These are phyloP conservation scores for Acanthiza pusilla DNA, from an alignment of 2,797 vertebrate species.

Conservation along the genomic window DNA sequence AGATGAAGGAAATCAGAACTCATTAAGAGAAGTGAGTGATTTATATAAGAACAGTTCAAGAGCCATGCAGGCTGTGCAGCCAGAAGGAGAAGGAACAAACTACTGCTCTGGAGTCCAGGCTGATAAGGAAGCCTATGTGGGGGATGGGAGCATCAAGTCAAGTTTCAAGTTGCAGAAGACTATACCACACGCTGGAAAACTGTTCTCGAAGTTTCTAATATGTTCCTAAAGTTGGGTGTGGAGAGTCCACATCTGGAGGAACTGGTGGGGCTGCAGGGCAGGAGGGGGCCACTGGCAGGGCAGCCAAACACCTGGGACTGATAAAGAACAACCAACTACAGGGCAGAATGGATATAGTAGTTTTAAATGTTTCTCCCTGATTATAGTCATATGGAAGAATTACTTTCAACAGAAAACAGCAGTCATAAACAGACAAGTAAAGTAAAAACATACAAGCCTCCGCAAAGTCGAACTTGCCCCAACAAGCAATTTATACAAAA, in stretches of 20 bases:
- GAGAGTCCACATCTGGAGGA: background rate
- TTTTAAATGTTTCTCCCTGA: background rate
- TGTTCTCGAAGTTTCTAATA: background rate
- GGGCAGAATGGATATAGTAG: background rate
- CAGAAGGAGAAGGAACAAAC: background rate
- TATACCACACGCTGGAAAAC: background rate
- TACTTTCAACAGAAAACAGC: background rate
- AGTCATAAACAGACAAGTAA: background rate
- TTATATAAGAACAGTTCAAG: background rate
- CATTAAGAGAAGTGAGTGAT: background rate
- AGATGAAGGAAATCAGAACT: background rate
- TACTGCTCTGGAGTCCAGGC: background rate
- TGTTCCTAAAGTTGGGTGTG: background rate
- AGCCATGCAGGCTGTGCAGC: background rate
- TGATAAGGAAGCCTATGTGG: background rate
- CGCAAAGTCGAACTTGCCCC: background rate
- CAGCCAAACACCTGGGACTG: background rate
- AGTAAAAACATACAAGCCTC: background rate
- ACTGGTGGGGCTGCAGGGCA: background rate
- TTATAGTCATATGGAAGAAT: background rate
- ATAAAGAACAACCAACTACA: background rate
- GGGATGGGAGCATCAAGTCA: background rate
- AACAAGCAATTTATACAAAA: background rate
- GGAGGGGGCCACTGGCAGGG: background rate
- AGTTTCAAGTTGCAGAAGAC: background rate